These are phyloP conservation scores for Creontiades dilutus DNA, from an alignment of 2,888 invertebrate species.

Conservation along the genomic window DNA sequence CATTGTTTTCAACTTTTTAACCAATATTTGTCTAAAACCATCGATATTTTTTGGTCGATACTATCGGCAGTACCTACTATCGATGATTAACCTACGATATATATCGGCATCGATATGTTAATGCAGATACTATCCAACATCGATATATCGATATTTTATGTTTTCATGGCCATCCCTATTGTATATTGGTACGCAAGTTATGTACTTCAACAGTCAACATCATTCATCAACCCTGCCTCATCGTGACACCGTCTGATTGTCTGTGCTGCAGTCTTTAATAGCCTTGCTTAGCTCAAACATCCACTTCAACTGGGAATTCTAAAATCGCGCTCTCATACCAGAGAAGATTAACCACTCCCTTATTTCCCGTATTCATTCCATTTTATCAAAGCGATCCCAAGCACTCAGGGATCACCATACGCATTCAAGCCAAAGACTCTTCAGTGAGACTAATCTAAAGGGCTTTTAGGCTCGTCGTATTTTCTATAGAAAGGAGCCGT, in stretches of 20 bases:
- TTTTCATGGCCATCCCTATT: too few species aligned
- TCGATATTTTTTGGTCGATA: too few species aligned
- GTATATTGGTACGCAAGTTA: too few species aligned
- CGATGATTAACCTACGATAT: too few species aligned
- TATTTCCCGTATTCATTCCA: slow-evolving; percentile 30
- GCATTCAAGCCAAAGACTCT: slow-evolving; percentile 27
- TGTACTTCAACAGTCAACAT: too few species aligned
- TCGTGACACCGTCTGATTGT: background rate
- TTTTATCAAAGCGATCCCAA: slow-evolving; percentile 17
- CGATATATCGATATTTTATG: too few species aligned
- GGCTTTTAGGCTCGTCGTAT: slow-evolving; percentile 34
- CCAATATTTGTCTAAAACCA: too few species aligned
- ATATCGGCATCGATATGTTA: too few species aligned
- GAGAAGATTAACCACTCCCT: slow-evolving; percentile 17
- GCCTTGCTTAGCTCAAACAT: background rate
- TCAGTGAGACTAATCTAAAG: slow-evolving; percentile 34
- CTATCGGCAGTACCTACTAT: too few species aligned
- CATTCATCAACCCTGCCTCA: background rate
- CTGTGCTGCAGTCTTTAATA: background rate
- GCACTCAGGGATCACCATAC: slow-evolving; percentile 22
- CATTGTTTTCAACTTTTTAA: too few species aligned
- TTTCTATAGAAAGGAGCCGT: background rate
- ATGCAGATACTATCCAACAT: too few species aligned
- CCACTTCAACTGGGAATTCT: background rate
- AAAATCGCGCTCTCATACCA: slow-evolving; percentile 7